These are phyloP conservation scores for Eufriesea mexicana DNA, from an alignment of 1,140 invertebrate species.

Conservation along the genomic window DNA sequence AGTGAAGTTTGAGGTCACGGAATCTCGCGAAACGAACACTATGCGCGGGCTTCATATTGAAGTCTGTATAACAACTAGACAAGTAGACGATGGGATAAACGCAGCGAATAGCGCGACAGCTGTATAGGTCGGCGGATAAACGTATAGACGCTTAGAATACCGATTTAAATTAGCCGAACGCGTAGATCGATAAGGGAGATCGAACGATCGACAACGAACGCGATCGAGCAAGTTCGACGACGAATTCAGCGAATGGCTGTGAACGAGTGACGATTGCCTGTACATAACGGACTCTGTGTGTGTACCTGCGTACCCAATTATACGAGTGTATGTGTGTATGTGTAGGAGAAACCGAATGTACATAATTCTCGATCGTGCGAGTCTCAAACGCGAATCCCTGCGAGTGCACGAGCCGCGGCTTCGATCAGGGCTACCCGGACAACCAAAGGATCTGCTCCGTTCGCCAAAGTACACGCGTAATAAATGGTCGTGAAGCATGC, in stretches of 20 bases:
- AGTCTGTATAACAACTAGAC: background rate
- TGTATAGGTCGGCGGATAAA: conserved; percentile 26
- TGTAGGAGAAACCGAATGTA: background rate
- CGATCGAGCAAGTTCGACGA: background rate
- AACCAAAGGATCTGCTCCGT: background rate
- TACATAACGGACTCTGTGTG: background rate
- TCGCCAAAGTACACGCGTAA: background rate
- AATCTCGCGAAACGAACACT: background rate
- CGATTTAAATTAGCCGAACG: conserved; percentile 3
- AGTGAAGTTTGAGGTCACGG: background rate
- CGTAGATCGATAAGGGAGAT: background rate
- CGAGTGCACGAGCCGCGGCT: background rate
- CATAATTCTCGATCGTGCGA: background rate
- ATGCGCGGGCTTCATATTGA: background rate
- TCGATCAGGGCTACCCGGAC: background rate
- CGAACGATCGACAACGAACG: background rate
- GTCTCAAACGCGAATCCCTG: background rate
- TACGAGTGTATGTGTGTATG: background rate
- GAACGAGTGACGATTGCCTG: conserved; percentile 12
- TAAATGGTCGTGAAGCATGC: too few relatives aligned
- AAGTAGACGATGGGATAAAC: background rate
- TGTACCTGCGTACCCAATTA: too few relatives aligned
- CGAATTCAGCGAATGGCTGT: background rate
- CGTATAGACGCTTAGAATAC: background rate
- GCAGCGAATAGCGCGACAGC: background rate